These are phyloP conservation scores for Heterotilapia buettikoferi DNA, from an alignment of 2,113 vertebrate species.

Conservation along the genomic window DNA sequence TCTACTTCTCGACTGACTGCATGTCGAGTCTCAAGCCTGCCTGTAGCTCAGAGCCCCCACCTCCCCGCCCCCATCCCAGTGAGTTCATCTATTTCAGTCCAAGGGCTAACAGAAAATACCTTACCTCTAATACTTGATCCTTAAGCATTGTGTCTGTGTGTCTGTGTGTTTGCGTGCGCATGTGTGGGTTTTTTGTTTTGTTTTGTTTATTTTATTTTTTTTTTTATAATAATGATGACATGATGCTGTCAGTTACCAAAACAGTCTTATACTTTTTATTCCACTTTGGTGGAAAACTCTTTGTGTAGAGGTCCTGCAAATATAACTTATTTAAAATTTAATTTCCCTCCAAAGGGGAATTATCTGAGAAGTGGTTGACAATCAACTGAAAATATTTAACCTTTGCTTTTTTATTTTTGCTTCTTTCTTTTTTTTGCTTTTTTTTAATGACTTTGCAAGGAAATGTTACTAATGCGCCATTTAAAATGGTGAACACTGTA, in stretches of 20 bases:
- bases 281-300: conserved; percentile 3
- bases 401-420: conserved; percentile 12
- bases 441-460: conserved; percentile 2
- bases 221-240: not conserved
- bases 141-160: conserved; percentile 38
- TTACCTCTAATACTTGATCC: conserved; percentile 68
- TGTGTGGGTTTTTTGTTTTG: not conserved
- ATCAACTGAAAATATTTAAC: conserved; percentile 70
- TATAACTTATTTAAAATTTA: conserved; percentile 55
- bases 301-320: conserved; percentile 37
- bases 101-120: conserved; percentile 63
- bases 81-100: conserved; percentile 61
- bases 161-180: not conserved
- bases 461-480: conserved; percentile 40
- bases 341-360: conserved; percentile 59
- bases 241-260: conserved; percentile 48
- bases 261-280: conserved; percentile 56
- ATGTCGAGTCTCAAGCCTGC: conserved; percentile 8
- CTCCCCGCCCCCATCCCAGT: not conserved
- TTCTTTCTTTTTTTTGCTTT: not conserved
- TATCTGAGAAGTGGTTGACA: conserved; percentile 72
- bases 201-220: fast-evolving
- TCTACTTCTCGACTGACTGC: conserved; percentile 17
- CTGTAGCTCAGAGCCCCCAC: conserved; percentile 40
- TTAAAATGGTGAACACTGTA: conserved; percentile 46